Percentiles rank a stretch among this genome's conserved stretches.
These are phyloP conservation scores for Peromyscus aztecus DNA, from an alignment of 2,797 vertebrate genomes.

Conservation along the genomic window DNA sequence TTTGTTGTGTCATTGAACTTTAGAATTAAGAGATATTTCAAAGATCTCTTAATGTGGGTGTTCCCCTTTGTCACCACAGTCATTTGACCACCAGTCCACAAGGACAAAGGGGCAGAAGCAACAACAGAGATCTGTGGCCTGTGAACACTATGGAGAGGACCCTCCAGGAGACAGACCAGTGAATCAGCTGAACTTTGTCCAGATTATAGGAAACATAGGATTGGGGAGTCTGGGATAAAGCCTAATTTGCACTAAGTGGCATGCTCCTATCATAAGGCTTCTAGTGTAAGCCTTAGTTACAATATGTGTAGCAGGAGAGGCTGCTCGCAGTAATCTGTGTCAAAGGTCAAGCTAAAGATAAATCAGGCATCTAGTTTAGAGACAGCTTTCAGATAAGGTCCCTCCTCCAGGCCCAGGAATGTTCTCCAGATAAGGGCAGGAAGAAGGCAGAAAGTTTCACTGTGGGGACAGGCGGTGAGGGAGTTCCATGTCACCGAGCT, in stretches of 20 bases:
- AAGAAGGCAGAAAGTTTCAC: not conserved
- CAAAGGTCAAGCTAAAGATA: not conserved
- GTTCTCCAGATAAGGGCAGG: not conserved
- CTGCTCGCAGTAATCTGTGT: not conserved
- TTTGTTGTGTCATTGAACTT: not conserved
- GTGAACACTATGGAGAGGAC: not conserved
- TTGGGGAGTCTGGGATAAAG: not conserved
- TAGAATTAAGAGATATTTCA: conserved; percentile 13
- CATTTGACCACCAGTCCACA: not conserved
- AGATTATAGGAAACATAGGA: not conserved
- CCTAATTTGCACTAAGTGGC: not conserved
- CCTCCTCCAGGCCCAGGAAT: not conserved
- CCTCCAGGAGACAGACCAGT: not conserved
- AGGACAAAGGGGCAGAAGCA: not conserved
- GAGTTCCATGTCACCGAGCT: not conserved
- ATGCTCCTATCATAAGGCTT: not conserved
- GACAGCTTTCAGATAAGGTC: not conserved
- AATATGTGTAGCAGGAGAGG: not conserved
- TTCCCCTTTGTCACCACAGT: not conserved
- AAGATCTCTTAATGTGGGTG: not conserved
- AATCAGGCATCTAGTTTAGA: not conserved
- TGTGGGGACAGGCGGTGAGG: not conserved
- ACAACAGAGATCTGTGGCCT: not conserved
- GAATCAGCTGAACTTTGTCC: not conserved
- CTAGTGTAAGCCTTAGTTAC: not conserved